phyloP scores from a whole-genome alignment of 2,113 vertebrate species.

The Cisticola juncidis region DNA sequence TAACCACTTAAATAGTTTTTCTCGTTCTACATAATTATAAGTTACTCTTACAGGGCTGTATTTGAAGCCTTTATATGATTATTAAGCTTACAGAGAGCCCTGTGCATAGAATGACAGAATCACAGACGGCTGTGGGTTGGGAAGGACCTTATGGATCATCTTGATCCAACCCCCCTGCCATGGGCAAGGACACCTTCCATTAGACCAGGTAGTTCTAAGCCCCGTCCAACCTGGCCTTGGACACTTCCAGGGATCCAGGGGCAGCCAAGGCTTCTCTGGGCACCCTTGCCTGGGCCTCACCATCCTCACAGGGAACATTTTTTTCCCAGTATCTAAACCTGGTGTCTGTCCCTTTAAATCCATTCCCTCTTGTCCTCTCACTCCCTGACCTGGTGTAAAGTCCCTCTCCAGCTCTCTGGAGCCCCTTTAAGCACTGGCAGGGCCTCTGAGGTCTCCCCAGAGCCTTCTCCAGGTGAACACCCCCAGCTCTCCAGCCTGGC shows the following conservation, averaged over 20 bases:
- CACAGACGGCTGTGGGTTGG: too few species aligned
- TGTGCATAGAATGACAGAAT: neutral
- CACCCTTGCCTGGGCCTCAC: neutral
- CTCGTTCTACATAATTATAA: neutral
- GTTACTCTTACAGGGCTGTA: neutral
- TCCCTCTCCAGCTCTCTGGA: neutral
- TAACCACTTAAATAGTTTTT: neutral
- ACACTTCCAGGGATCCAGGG: neutral
- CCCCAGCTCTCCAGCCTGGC: neutral
- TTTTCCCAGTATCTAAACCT: neutral
- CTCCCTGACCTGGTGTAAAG: neutral
- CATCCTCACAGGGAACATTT: neutral
- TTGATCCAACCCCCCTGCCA: neutral
- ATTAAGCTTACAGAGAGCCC: neutral
- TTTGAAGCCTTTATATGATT: neutral
- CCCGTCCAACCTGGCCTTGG: fast-evolving
- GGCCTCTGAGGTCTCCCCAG: neutral
- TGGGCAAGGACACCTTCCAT: neutral
- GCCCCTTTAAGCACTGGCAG: neutral
- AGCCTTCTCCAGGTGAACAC: neutral
- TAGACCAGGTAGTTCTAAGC: neutral
- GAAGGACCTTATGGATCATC: neutral
- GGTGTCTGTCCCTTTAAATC: neutral
- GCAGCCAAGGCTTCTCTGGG: neutral
- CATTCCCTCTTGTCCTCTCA: neutral